Evolutionary conservation across 2,113 vertebrate genomes (phyloP), one percentile per base, ranked within the genome.

Genomic region (Channa maculata): DNA sequence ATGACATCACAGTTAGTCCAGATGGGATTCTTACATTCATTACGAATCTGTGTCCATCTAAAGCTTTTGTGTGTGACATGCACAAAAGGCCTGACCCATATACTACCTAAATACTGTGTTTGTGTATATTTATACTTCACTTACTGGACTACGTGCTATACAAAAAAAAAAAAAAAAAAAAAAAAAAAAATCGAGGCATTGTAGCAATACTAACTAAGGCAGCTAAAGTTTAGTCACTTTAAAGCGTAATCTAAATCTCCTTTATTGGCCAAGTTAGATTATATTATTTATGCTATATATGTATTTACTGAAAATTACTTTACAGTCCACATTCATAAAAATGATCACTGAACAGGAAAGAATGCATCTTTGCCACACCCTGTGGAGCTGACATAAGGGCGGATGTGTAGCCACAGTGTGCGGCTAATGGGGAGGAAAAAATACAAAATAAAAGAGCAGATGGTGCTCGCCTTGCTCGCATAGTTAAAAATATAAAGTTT

Each of bases 21-120:
- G 66, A 79, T 62, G 73, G 57, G 43, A 66, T 39, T 62, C 61
- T 65, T 63, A 65, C 74, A 79, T 88, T 85, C 69, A 82, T 83
- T 80, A 62, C 61, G 13, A 6, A 86, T 78, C 63, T 50, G 34
- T 12, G 15, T 51, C 52, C 52, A 5, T 68, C 68, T 8, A 52
- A 51, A 73, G 71, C 70, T 10, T 60, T 41, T 76, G 69, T 59
- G 5, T 71, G 69, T 34, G 45, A 43, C 63, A 38, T 57, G 15
- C 60, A 74, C 55, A 71, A 43, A 78, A 52, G 46, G 6, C 1
- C 37, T 85, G 82, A 86, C 86, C 81, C 83, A 82, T 15, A 82
- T 84, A 83, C 86, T 63, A 74, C 55, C 71, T 59, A 65, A 79
- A 41, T 33, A 5, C 7, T 34, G 38, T n/a, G 64, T 10, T 82